These are phyloP conservation scores for Epiperipatus broadwayi DNA, from an alignment of 2,888 invertebrate species.

Conservation along the genomic window DNA sequence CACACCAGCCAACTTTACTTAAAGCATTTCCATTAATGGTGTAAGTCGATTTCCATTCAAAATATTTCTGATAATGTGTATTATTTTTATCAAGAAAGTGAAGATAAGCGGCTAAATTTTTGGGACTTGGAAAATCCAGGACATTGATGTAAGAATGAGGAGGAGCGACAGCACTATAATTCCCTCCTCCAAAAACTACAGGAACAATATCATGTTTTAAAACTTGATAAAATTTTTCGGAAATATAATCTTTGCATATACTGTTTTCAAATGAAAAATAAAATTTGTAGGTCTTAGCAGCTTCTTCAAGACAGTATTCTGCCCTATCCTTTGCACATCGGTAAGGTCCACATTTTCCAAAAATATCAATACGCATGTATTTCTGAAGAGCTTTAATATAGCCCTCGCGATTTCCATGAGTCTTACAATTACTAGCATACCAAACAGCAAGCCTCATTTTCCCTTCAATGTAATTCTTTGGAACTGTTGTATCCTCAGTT, in stretches of 20 bases:
- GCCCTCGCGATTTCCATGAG: too few relatives aligned
- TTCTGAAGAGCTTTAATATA: too few relatives aligned
- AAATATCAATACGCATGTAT: too few relatives aligned
- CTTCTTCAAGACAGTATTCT: background rate
- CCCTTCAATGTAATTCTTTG: too few relatives aligned
- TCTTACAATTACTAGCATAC: too few relatives aligned
- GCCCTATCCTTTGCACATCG: background rate
- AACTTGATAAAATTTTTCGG: conserved; percentile 22
- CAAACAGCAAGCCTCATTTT: too few relatives aligned
- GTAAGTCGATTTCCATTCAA: conserved; percentile 17
- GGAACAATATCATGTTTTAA: conserved; percentile 21
- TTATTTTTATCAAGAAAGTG: conserved; percentile 18
- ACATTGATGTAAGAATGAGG: conserved; percentile 24
- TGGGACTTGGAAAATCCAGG: conserved; percentile 20
- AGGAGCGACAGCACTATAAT: conserved; percentile 22
- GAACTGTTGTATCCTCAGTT: too few relatives aligned
- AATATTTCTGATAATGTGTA: conserved; percentile 18
- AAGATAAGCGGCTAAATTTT: conserved; percentile 21
- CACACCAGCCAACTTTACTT: too few relatives aligned
- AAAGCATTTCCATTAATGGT: conserved; percentile 57
- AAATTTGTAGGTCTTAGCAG: conserved; percentile 20
- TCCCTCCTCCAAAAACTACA: conserved; percentile 22
- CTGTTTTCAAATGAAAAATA: conserved; percentile 24
- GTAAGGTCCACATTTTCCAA: conserved; percentile 12
- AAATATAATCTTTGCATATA: conserved; percentile 24